These are phyloP conservation scores for Dorcus hopei DNA, from an alignment of 2,888 invertebrate genomes.

Conservation along the genomic window DNA sequence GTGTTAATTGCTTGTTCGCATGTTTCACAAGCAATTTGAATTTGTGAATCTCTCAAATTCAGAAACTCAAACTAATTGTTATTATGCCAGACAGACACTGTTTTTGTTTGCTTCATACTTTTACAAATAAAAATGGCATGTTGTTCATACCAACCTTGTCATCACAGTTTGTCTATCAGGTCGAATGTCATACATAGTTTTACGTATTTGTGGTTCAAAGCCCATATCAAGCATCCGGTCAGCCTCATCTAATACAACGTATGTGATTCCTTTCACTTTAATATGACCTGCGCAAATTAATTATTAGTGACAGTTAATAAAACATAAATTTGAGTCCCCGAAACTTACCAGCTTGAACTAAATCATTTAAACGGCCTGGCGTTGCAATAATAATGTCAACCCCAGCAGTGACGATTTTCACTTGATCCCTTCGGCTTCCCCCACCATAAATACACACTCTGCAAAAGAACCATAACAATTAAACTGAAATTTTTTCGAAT, in stretches of 20 bases:
- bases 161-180: conserved; percentile 93
- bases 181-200: conserved; percentile 73
- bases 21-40: neutral
- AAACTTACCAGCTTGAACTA: conserved; percentile 60
- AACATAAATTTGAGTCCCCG: neutral
- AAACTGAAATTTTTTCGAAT: neutral
- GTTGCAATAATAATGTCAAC: conserved; percentile 95
- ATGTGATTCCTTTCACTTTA: conserved; percentile 77
- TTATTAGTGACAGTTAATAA: neutral
- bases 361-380: conserved; percentile 88
- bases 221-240: conserved; percentile 87
- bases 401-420: conserved; percentile 69
- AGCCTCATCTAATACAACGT: conserved; percentile 89
- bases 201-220: conserved; percentile 84
- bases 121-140: neutral
- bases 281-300: conserved; percentile 52
- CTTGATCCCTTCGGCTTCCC: conserved; percentile 76
- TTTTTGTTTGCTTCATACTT: neutral
- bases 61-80: neutral
- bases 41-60: neutral
- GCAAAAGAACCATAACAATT: conserved; percentile 21
- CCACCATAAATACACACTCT: conserved; percentile 92
- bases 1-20: neutral
- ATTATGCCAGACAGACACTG: neutral
- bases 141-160: conserved; percentile 63